A percentile compares a stretch with the other conserved stretches of the same genome.
Conservation (phyloP, 1,140 invertebrate genomes). For the Rhysida immarginata region DNA sequence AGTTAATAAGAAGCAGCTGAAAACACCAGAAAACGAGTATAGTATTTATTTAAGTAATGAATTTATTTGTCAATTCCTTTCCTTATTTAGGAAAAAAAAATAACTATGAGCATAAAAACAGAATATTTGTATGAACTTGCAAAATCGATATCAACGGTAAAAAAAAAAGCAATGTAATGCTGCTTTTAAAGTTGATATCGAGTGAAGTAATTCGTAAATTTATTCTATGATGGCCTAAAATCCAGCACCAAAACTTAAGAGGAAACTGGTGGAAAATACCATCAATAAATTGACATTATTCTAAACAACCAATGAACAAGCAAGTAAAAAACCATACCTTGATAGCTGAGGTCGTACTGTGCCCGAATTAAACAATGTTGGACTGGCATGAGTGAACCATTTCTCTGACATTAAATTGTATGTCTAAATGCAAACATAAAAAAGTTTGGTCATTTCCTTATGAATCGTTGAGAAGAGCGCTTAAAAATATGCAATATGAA, state of each 20-base stretch:
- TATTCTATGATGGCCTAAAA: constrained; percentile 10
- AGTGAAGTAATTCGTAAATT: constrained; percentile 7
- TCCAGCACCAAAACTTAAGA: neutral
- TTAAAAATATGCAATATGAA: too few species aligned
- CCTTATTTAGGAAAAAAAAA: too few species aligned
- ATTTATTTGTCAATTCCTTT: too few species aligned
- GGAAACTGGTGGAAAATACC: constrained; percentile 2
- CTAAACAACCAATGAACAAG: constrained; percentile 7
- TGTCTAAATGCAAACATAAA: constrained; percentile 40
- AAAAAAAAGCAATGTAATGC: constrained; percentile 8
- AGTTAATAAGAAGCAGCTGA: constrained; percentile 81
- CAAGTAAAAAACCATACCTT: constrained; percentile 32
- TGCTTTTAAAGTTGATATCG: neutral
- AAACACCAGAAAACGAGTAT: too few species aligned
- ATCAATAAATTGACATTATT: constrained; percentile 7
- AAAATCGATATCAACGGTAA: neutral
- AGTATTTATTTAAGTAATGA: too few species aligned
- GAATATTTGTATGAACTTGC: constrained; percentile 1
- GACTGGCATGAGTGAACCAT: constrained; percentile 96
- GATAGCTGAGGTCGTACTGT: constrained; percentile 84
- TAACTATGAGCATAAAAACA: too few species aligned
- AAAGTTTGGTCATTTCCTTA: too few species aligned
- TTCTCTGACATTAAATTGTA: constrained; percentile 91
- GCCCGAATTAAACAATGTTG: constrained; percentile 90
- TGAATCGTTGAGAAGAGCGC: too few species aligned